Evolutionary conservation across 2,888 invertebrate genomes (phyloP), one percentile per base, ranked within the genome.

Genomic region (Rhagium mordax): DNA sequence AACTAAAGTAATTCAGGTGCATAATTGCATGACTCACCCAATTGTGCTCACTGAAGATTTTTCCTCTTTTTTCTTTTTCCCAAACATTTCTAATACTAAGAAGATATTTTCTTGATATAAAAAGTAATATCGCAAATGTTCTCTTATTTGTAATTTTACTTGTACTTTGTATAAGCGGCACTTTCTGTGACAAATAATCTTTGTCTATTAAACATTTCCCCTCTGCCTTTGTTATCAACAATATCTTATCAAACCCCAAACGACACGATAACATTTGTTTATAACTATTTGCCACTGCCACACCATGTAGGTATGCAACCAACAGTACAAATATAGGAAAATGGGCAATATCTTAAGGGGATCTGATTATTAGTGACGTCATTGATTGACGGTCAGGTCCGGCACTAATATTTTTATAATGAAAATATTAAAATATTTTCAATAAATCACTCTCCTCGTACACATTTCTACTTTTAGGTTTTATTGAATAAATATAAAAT

Each of bases 21-120:
- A 1, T n/a, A 41, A 41, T n/a, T n/a, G 41, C 4, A 51, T 51
- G 61, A 61, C 61, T 61, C 61, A 61, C 61, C 61, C 61, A n/a
- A 8, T 47, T 41, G 20, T 41, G 6, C 33, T 33, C 33, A 13
- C 7, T 33, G 6, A 13, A 13, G 33, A 7, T 3, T 57, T 47
- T 15, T 61, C 24, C 18, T 47, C 61, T n/a, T 61, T 24, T 21
- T 61, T 61, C 29, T 61, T 61, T 61, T 55, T 61, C 21, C 47
- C 47, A 21, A 61, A 61, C 61, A 61, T 61, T n/a, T 41, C n/a
- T 41, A 41, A 13, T 13, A n/a, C n/a, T 41, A 8, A n/a, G n/a
- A n/a, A n/a, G n/a, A n/a, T n/a, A 6, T 55, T 24, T 7, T 3
- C 13, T n/a, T 53, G 24, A 21, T 21, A 21, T 53, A 24, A 21